Base-by-base conservation (phyloP, 2,888 invertebrate genomes). In the Chalcosyrphus nemorum region DNA sequence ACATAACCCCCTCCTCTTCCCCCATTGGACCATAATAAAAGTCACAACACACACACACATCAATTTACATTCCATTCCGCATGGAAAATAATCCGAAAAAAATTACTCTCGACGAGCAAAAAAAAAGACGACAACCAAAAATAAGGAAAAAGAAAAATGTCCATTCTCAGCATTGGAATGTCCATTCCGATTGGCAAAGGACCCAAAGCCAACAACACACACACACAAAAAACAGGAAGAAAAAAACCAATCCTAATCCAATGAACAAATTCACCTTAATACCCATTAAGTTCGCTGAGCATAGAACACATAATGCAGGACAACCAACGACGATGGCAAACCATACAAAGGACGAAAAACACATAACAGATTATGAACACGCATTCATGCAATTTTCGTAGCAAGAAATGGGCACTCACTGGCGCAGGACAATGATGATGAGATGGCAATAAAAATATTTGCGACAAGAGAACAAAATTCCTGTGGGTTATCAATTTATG, bases 31-130 rank as follows among this genome's bases (percentile, higher is more conserved):
- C 57, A 29, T 63, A 70, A 70, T 71, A 41, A 45, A 77, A 82
- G 77, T 66, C 82, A 78, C 54, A 78, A 63, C 80, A 50, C 71
- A 27, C 65, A 57, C 82, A 57, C 74, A 84, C 80, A 84, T 80
- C 80, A 80, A 84, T 84, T 84, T 84, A 84, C 84, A 80, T 84
- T 84, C 84, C 84, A 80, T 84, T 84, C 84, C 75, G 41, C 84
- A 84, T 71, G 80, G 70, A 63, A 59, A 52, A 59, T 80, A 75
- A 84, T 80, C 68, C 52, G 29, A 70, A 70, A 54, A 78, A 80
- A 66, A 74, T 43, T n/a, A 35, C 65, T 59, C 59, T 11, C 17
- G 61, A 80, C 17, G 61, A 80, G 66, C 66, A 80, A 72, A 76
- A 75, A 66, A 66, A 80, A 72, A 76, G 70, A 66, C 29, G 38